Conservation (phyloP, 2,888 invertebrate genomes). For the Eristalinus aeneus region DNA sequence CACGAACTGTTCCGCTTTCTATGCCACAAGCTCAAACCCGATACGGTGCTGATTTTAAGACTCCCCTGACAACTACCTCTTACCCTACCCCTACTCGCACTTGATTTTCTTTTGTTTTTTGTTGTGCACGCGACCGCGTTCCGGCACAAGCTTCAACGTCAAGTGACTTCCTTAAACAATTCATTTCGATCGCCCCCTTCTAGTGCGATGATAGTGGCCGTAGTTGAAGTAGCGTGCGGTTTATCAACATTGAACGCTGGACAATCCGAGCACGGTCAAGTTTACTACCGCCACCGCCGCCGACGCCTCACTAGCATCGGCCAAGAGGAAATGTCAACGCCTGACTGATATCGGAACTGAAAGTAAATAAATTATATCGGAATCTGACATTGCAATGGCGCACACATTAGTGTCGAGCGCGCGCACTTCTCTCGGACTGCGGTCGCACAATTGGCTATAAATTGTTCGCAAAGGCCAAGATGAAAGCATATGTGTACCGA, state of each 20-base stretch:
- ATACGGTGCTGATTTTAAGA: not conserved
- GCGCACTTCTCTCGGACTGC: not conserved
- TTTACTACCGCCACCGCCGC: constrained; percentile 21
- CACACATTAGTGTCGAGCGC: not conserved
- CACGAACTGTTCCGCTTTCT: not conserved
- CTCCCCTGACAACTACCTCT: not conserved
- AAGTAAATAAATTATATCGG: constrained; percentile 33
- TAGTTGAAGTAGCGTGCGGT: not conserved
- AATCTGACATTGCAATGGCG: constrained; percentile 27
- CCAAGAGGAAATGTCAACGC: constrained; percentile 44
- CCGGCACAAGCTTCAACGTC: not conserved
- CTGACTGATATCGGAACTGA: constrained; percentile 44
- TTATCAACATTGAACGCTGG: constrained; percentile 25
- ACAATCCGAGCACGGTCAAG: constrained; percentile 44
- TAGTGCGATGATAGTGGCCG: not conserved
- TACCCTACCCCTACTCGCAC: not conserved
- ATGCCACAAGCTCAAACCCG: not conserved
- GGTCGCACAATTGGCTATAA: not conserved
- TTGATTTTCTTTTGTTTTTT: not conserved
- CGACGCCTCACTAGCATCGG: not conserved
- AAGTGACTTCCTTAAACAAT: constrained; percentile 48
- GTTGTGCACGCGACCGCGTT: constrained; percentile 22
- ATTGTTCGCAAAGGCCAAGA: not conserved
- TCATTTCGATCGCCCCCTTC: constrained; percentile 5
- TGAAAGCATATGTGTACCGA: not conserved